These are phyloP conservation scores for Caradrina kadenii DNA, from an alignment of 2,888 invertebrate species.

Conservation along the genomic window DNA sequence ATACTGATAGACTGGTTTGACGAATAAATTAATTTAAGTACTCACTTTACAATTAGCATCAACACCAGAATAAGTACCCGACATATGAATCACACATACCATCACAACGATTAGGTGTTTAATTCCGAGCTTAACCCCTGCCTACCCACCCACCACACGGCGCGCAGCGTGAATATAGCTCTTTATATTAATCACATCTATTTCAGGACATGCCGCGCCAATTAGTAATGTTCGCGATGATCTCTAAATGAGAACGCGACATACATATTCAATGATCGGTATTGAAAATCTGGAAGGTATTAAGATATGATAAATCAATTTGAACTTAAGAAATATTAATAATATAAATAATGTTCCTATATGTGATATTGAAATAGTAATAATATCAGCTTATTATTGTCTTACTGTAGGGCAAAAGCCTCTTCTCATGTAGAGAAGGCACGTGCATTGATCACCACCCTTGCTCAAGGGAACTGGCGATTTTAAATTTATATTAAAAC, in stretches of 20 bases:
- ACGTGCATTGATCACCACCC: no score
- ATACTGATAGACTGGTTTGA: no score
- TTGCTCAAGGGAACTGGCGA: no score
- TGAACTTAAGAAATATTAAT: constrained; percentile 6
- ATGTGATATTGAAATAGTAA: no score
- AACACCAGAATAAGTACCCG: constrained; percentile 47
- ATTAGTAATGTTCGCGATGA: constrained; percentile 44
- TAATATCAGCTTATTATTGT: no score
- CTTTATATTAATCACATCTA: constrained; percentile 59
- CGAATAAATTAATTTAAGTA: not conserved
- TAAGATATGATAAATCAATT: not conserved
- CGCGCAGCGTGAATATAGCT: constrained; percentile 38
- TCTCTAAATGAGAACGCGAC: constrained; percentile 24
- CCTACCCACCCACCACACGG: constrained; percentile 26
- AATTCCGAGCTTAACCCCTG: constrained; percentile 49
- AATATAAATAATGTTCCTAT: no score
- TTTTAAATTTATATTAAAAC: no score
- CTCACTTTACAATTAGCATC: not conserved
- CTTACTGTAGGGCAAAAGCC: no score
- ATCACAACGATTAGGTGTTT: constrained; percentile 47
- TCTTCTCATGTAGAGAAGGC: no score
- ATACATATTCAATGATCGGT: constrained; percentile 11
- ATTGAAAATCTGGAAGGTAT: constrained; percentile 35
- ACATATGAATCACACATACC: constrained; percentile 62
- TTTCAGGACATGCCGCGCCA: constrained; percentile 47